These are phyloP conservation scores for Columbina picui DNA, from an alignment of 2,113 vertebrate species.

Conservation along the genomic window DNA sequence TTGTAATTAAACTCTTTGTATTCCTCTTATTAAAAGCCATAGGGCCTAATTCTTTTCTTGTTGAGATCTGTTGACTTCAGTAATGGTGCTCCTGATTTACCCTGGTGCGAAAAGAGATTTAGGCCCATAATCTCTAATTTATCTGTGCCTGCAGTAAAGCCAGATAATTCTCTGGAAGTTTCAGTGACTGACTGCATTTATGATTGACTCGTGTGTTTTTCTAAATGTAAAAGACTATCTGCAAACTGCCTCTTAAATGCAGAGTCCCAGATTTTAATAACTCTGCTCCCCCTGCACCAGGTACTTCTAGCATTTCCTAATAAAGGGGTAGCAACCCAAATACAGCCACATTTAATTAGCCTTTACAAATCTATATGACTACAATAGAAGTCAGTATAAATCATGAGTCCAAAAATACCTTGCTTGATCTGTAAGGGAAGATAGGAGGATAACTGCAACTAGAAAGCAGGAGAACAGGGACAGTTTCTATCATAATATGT, in stretches of 20 bases:
- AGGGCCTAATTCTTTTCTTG: slow-evolving; percentile 58
- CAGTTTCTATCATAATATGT: background rate
- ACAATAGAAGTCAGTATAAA: background rate
- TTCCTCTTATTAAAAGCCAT: slow-evolving; percentile 41
- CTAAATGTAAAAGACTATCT: background rate
- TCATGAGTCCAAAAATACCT: background rate
- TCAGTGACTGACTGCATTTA: slow-evolving; percentile 2
- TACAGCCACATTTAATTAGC: background rate
- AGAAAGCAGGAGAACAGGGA: background rate
- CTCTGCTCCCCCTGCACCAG: background rate
- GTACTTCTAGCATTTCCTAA: background rate
- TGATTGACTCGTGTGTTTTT: slow-evolving; percentile 10
- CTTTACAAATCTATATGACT: background rate
- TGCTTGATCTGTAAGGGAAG: background rate
- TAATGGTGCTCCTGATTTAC: slow-evolving; percentile 29
- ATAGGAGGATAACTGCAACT: background rate
- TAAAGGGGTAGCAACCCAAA: background rate
- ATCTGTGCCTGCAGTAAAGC: slow-evolving; percentile 57
- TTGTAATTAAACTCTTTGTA: slow-evolving; percentile 46
- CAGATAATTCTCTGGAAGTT: slow-evolving; percentile 51
- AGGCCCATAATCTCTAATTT: slow-evolving; percentile 56
- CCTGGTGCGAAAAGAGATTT: background rate
- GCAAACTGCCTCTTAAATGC: slow-evolving; percentile 6
- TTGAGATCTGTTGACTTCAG: slow-evolving; percentile 45
- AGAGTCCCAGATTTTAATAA: background rate